Evolutionary conservation across 1,140 invertebrate genomes (phyloP).

Genomic region (Brachionus koreanus): DNA sequence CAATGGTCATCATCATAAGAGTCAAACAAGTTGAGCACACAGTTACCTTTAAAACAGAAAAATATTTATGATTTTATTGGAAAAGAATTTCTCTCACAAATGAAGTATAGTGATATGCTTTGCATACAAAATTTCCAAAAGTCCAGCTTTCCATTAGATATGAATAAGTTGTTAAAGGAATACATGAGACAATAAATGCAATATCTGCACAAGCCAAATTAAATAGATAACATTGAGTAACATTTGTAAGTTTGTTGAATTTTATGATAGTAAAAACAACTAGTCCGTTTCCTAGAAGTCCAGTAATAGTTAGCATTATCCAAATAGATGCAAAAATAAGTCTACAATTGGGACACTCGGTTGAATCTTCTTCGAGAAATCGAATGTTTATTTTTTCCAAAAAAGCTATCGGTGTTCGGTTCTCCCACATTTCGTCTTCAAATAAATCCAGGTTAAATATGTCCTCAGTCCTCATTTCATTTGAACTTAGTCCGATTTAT

Average conservation of each 20-base stretch:
- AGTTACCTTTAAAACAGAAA: conserved; percentile 48
- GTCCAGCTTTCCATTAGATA: background rate
- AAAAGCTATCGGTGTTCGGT: background rate
- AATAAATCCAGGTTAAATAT: background rate
- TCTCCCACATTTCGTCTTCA: background rate
- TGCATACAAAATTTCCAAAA: conserved; percentile 39
- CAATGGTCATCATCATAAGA: conserved; percentile 54
- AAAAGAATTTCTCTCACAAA: background rate
- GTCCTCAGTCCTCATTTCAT: background rate
- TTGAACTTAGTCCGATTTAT: background rate
- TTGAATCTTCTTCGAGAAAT: background rate
- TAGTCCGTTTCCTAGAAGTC: conserved; percentile 30
- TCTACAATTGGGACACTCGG: background rate
- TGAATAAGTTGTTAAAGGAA: background rate
- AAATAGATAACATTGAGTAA: conserved; percentile 42
- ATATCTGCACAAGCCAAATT: conserved; percentile 39
- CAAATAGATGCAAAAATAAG: conserved; percentile 6
- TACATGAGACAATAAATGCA: conserved; percentile 22
- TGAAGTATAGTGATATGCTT: conserved; percentile 28
- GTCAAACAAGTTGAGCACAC: conserved; percentile 53
- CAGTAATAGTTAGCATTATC: background rate
- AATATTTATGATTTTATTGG: background rate
- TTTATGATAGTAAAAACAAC: conserved; percentile 24
- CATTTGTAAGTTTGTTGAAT: conserved; percentile 24
- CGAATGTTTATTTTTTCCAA: background rate